phyloP scores from a whole-genome alignment of 2,113 vertebrate species.

The Petrocephalus microphthalmus region DNA sequence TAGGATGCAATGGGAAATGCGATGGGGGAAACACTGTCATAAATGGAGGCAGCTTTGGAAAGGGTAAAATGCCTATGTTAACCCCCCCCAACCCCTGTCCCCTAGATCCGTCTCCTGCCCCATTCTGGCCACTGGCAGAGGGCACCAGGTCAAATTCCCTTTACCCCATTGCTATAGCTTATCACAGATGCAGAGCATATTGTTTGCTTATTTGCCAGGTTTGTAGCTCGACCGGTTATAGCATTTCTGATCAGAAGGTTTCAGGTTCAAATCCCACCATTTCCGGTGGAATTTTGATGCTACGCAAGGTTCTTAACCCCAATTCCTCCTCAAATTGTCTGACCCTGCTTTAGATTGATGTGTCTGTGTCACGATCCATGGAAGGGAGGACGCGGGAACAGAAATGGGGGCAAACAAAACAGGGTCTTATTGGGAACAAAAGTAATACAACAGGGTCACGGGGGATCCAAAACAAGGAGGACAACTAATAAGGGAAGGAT shows the following conservation, averaged over 20 bases:
- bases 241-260: not conserved
- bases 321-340: too few relatives aligned
- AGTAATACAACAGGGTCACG: too few relatives aligned
- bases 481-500: too few relatives aligned
- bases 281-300: not conserved
- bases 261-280: not conserved
- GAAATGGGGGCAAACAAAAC: too few relatives aligned
- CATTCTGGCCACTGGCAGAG: not conserved
- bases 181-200: not conserved
- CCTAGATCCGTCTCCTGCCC: not conserved
- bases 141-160: not conserved
- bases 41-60: slow-evolving; percentile 64
- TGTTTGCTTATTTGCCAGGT: not conserved
- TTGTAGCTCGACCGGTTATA: not conserved
- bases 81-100: slow-evolving; percentile 36
- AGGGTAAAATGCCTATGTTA: slow-evolving; percentile 62
- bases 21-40: slow-evolving; percentile 58
- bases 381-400: too few relatives aligned
- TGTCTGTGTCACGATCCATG: not conserved
- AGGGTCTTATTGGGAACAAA: too few relatives aligned
- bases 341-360: not conserved
- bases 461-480: too few relatives aligned
- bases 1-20: slow-evolving; percentile 39
- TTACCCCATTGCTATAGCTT: not conserved
- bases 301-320: not conserved